phyloP scores from a whole-genome alignment of 2,797 vertebrate genomes.

The Sebastes iracundus region DNA sequence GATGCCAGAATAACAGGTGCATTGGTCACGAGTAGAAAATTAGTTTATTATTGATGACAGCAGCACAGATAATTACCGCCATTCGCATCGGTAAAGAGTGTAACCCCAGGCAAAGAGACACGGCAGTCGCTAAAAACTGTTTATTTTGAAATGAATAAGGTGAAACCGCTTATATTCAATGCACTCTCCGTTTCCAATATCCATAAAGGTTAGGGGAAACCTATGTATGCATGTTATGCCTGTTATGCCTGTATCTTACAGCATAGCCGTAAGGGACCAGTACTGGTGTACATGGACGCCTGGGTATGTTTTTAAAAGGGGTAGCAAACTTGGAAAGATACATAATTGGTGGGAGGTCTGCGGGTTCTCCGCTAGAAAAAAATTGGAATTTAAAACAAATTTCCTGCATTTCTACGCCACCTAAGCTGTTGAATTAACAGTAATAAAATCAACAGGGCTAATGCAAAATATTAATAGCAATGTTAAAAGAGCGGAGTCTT shows the following conservation, averaged over 20 bases:
- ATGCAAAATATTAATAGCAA: too few relatives aligned
- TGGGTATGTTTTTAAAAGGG: too few relatives aligned
- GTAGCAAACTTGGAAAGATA: too few relatives aligned
- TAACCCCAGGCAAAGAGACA: background rate
- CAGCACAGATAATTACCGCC: background rate
- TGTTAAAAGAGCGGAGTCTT: too few relatives aligned
- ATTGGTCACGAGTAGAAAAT: background rate
- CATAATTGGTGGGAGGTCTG: too few relatives aligned
- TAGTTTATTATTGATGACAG: background rate
- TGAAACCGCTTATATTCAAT: background rate
- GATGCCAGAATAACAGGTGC: background rate
- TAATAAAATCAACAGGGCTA: too few relatives aligned
- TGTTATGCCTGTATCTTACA: background rate
- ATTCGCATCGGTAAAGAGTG: background rate
- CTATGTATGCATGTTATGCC: background rate
- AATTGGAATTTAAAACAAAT: too few relatives aligned
- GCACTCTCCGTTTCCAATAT: background rate
- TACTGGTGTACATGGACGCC: background rate
- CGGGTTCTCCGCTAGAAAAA: too few relatives aligned
- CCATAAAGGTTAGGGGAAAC: background rate
- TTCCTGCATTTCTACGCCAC: too few relatives aligned
- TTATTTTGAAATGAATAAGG: background rate
- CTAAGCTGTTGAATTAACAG: too few relatives aligned
- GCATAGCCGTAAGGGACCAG: background rate
- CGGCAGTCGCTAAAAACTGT: background rate